phyloP scores from a whole-genome alignment of 2,113 vertebrate genomes.

The Theristicus caerulescens region DNA sequence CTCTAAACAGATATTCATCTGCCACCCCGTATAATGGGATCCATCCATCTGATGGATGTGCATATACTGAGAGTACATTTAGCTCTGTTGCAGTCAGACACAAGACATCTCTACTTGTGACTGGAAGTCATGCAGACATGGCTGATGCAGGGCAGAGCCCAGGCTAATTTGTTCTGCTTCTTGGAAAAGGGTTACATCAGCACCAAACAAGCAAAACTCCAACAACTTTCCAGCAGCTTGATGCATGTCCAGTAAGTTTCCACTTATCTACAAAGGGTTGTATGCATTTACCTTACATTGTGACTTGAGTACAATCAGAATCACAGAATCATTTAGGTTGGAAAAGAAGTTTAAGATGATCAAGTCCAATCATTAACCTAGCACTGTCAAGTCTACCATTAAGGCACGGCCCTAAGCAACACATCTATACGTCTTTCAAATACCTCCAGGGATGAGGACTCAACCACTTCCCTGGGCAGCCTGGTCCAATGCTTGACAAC shows the following conservation, averaged over 20 bases:
- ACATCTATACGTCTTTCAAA: no score
- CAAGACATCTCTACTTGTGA: neutral
- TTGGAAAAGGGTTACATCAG: neutral
- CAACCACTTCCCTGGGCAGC: no score
- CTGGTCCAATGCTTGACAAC: no score
- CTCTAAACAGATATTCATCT: neutral
- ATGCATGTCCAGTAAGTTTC: neutral
- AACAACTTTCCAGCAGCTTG: neutral
- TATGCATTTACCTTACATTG: neutral
- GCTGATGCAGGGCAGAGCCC: neutral
- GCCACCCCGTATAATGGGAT: fast-evolving
- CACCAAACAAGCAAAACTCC: neutral
- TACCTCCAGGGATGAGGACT: no score
- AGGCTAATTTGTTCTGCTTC: neutral
- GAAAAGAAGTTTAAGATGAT: no score
- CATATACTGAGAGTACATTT: neutral
- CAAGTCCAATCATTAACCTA: no score
- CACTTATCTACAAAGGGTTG: neutral
- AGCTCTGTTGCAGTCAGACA: neutral
- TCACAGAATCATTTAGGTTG: no score
- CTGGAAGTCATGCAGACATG: neutral
- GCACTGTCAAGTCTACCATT: no score
- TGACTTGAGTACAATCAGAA: neutral
- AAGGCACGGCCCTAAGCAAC: no score
- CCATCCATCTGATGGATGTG: neutral